Evolutionary conservation across 2,797 vertebrate species (phyloP), one percentile per base, ranked within the genome.

Genomic region (Dermochelys coriacea): DNA sequence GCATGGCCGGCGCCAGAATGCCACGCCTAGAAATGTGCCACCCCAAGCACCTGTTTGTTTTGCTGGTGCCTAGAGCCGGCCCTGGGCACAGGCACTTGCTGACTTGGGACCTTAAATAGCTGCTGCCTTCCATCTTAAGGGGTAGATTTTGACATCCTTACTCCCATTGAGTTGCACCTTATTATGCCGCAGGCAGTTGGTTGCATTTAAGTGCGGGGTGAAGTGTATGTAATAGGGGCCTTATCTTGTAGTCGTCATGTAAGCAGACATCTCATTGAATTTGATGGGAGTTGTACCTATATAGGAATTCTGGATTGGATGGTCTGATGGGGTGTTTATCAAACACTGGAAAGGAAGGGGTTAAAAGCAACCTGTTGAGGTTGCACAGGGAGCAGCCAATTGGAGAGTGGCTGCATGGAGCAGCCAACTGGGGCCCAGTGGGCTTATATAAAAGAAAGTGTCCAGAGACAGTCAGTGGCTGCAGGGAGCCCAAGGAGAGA

Each of bases 281-380:
- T 57, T 78, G 91, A 84, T 88, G 91, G 74, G 94, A 90, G 91
- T 93, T 93, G 85, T 3, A 15, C 19, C 89, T 89, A 91, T 84
- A 6, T 77, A 77, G 45, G 74, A 27, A 77, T 77, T 77, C 74
- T 77, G 27, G 25, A 77, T 49, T 77, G 45, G 45, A 29, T 49
- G 95, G 59, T 61, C 29, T 61, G 59, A 31, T 15, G 14, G 59
- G 31, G 31, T 61, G 59, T 34, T 61, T 29, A 61, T 29, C 31
- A 15, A 59, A 61, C 59, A 31, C 3, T 2, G 15, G 59, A 61
- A 34, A 61, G 57, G 31, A 61, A 61, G 59, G 6, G 31, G 14
- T 61, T 61, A 34, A 61, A 61, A 61, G 59, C 55, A 57, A 25
- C 27, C 11, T 57, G 27, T 25, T 27, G 55, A 3, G 5, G 27